Evolutionary conservation across 2,888 invertebrate species (phyloP).

Genomic region (Tiphia femorata): DNA sequence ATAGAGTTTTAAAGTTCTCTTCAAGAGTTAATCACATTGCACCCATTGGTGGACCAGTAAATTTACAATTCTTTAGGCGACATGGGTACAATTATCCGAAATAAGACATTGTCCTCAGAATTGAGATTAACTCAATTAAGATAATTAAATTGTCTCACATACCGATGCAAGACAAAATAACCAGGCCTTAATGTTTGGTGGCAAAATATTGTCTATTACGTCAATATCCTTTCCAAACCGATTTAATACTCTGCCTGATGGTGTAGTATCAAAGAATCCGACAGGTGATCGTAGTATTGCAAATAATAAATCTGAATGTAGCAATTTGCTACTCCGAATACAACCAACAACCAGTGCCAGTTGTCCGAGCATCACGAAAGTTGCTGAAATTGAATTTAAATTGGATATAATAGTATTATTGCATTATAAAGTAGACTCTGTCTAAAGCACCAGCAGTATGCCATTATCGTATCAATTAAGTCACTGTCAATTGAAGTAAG

Average conservation of each 20-base stretch:
- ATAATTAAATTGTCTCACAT: conserved; percentile 55
- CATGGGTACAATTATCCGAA: conserved; percentile 16
- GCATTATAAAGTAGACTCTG: background rate
- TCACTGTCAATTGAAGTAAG: too few relatives aligned
- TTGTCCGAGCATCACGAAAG: conserved; percentile 61
- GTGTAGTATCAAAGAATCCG: conserved; percentile 86
- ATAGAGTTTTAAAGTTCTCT: too few relatives aligned
- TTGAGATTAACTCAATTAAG: background rate
- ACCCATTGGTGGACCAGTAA: conserved; percentile 53
- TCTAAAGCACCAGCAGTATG: background rate
- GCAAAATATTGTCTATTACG: conserved; percentile 79
- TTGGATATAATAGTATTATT: conserved; percentile 7
- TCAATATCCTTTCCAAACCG: conserved; percentile 83
- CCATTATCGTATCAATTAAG: too few relatives aligned
- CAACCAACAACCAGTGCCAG: conserved; percentile 63
- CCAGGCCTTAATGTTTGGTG: conserved; percentile 81
- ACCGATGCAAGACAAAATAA: conserved; percentile 64
- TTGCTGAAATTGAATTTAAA: conserved; percentile 60
- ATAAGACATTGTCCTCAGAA: background rate
- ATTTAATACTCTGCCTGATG: conserved; percentile 83
- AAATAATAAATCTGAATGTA: conserved; percentile 77
- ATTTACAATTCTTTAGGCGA: conserved; percentile 17
- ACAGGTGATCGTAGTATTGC: conserved; percentile 78
- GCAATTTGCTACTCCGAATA: conserved; percentile 67
- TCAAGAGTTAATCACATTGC: conserved; percentile 37